A percentile compares a stretch with the other conserved stretches of the same genome.
phyloP scores from a whole-genome alignment of 2,797 vertebrate species.

The Phrynocephalus vlangalii region DNA sequence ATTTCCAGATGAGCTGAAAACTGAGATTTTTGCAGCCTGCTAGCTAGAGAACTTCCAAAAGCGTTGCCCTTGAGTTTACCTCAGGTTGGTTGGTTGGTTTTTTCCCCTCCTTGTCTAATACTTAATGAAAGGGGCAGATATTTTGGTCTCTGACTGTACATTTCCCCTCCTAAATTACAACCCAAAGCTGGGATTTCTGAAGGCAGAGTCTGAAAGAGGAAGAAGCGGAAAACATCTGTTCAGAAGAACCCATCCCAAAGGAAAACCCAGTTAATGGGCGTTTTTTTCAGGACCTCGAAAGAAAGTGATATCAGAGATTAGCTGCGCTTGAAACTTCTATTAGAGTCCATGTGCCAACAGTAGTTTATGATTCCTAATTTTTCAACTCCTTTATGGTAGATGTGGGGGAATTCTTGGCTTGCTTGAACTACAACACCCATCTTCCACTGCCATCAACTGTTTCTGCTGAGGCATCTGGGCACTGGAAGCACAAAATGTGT shows the following conservation, averaged over 20 bases:
- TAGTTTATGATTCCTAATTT: neutral
- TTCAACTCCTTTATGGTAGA: neutral
- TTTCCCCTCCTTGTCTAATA: neutral
- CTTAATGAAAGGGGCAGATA: accelerated
- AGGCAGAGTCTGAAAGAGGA: neutral
- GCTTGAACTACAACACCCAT: neutral
- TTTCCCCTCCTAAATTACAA: neutral
- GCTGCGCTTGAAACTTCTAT: neutral
- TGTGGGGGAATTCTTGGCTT: neutral
- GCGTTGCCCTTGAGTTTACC: neutral
- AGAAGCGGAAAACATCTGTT: too few relatives aligned
- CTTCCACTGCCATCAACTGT: neutral
- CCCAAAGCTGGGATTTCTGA: neutral
- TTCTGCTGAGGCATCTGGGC: neutral
- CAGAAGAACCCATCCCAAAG: neutral
- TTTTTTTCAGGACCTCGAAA: neutral
- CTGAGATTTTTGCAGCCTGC: neutral
- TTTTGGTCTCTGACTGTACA: neutral
- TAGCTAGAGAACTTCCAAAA: neutral
- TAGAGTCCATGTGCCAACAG: neutral
- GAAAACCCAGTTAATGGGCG: neutral
- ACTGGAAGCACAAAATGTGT: neutral
- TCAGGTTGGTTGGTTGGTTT: neutral
- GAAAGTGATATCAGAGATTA: neutral
- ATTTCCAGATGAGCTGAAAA: neutral